A percentile compares a stretch with the other conserved stretches of the same genome.
phyloP scores from a whole-genome alignment of 1,140 invertebrate genomes.

The Hesperophylax magnus region DNA sequence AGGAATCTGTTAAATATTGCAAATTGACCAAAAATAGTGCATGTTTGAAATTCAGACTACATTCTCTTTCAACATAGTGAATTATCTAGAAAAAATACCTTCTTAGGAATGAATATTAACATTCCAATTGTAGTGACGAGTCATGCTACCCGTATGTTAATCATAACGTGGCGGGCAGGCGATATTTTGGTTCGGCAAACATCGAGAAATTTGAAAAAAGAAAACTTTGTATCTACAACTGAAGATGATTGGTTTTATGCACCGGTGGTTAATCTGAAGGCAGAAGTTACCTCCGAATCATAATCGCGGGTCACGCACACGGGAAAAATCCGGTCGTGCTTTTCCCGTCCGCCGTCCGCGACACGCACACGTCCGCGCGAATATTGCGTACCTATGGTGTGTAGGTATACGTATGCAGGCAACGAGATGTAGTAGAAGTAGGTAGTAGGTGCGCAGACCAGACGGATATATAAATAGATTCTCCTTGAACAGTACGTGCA shows the following conservation, averaged over 20 bases:
- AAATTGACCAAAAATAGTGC: too few relatives aligned
- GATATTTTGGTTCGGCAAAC: too few relatives aligned
- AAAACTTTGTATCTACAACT: neutral
- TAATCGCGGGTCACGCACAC: neutral
- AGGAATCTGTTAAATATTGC: too few relatives aligned
- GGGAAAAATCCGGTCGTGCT: neutral
- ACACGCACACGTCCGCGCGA: neutral
- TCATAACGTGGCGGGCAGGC: too few relatives aligned
- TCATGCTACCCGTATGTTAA: too few relatives aligned
- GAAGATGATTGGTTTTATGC: neutral
- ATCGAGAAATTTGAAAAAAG: neutral
- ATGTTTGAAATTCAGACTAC: too few relatives aligned
- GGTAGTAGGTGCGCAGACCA: slow-evolving; percentile 35
- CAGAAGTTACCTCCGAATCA: neutral
- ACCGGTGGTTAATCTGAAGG: neutral
- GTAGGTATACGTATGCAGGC: neutral
- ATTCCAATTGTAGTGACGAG: too few relatives aligned
- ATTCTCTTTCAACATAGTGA: too few relatives aligned
- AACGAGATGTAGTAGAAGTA: neutral
- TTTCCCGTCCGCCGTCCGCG: slow-evolving; percentile 12
- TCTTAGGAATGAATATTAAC: too few relatives aligned
- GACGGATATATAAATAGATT: slow-evolving; percentile 48
- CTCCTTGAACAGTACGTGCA: slow-evolving; percentile 44
- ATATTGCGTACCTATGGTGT: neutral
- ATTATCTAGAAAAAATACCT: too few relatives aligned